Conservation (phyloP, 1,140 invertebrate species). For the Lasioglossum baleicum region DNA sequence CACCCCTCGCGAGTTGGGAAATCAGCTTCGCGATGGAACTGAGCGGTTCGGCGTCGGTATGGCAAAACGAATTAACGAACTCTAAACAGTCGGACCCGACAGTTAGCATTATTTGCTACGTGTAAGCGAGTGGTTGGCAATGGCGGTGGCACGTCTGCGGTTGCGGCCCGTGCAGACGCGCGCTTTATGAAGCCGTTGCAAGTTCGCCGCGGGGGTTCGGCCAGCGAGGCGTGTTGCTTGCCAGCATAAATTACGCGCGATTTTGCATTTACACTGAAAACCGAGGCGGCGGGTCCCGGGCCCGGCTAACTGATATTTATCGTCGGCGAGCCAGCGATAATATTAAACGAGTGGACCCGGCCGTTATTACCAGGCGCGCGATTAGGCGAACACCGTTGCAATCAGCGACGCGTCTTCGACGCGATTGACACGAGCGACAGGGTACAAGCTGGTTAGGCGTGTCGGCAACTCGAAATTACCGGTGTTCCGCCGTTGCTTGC, state of each 20-base stretch:
- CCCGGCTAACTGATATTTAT: constrained; percentile 60
- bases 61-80: constrained; percentile 5
- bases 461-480: background rate
- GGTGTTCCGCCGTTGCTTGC: background rate
- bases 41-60: background rate
- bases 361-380: constrained; percentile 32
- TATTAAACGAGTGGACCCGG: constrained; percentile 48
- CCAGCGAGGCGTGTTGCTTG: constrained; percentile 72
- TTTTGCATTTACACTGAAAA: constrained; percentile 77
- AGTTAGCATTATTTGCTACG: constrained; percentile 51
- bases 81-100: background rate
- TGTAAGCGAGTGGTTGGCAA: constrained; percentile 32
- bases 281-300: constrained; percentile 35
- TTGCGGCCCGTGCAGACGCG: constrained; percentile 10
- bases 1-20: too few species aligned
- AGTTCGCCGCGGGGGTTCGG: constrained; percentile 74
- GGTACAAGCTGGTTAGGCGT: background rate
- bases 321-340: constrained; percentile 34
- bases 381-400: constrained; percentile 3
- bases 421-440: background rate
- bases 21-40: background rate
- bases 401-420: constrained; percentile 1
- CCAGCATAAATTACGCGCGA: constrained; percentile 76
- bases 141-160: constrained; percentile 28
- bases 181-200: constrained; percentile 76